phyloP scores from a whole-genome alignment of 1,140 invertebrate species.

The Dendrolimus punctatus region DNA sequence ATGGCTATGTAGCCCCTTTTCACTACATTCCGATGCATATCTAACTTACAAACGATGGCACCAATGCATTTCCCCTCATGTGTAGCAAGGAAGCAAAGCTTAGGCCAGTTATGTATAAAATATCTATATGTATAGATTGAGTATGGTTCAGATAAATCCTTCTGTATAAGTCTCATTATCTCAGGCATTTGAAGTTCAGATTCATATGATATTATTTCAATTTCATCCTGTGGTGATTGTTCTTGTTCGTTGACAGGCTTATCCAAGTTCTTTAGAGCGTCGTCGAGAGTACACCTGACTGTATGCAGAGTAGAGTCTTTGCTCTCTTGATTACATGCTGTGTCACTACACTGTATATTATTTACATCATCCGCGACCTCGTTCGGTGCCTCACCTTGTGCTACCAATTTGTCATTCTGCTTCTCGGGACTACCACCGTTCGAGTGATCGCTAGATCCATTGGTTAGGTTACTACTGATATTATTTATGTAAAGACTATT shows the following conservation, averaged over 20 bases:
- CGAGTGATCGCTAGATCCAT: conserved; percentile 60
- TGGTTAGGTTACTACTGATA: conserved; percentile 59
- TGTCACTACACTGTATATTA: conserved; percentile 60
- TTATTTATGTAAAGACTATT: conserved; percentile 61
- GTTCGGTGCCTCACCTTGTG: conserved; percentile 31
- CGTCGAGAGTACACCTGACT: conserved; percentile 17
- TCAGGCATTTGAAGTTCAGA: conserved; percentile 71
- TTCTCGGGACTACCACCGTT: conserved; percentile 29
- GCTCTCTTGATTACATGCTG: conserved; percentile 19
- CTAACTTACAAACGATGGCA: conserved; percentile 98
- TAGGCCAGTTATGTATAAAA: conserved; percentile 99
- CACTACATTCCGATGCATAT: conserved; percentile 93
- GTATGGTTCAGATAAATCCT: conserved; percentile 99
- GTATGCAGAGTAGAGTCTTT: conserved; percentile 12
- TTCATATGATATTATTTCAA: conserved; percentile 66
- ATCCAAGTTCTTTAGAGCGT: conserved; percentile 22
- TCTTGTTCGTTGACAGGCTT: conserved; percentile 19
- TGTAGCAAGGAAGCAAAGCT: conserved; percentile 96
- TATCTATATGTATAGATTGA: conserved; percentile 99
- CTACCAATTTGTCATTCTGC: conserved; percentile 24
- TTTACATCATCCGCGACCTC: conserved; percentile 48
- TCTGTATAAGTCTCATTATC: conserved; percentile 98
- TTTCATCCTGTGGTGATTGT: conserved; percentile 32
- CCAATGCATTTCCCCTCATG: conserved; percentile 91
- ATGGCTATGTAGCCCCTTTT: conserved; percentile 99